phyloP scores from a whole-genome alignment of 2,888 invertebrate species.

The Rhamphomyia laevipes region DNA sequence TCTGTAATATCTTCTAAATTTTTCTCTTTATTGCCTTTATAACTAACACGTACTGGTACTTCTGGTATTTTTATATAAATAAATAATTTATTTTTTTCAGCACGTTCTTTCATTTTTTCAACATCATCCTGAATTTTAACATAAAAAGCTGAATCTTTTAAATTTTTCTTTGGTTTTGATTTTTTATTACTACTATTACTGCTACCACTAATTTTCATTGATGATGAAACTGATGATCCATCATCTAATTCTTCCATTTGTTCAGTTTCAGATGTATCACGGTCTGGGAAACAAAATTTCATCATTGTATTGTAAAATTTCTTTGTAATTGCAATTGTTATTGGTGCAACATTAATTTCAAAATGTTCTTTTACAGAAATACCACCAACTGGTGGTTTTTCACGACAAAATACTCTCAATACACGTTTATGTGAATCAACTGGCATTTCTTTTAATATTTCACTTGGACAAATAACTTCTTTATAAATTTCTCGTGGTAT shows the following conservation, averaged over 20 bases:
- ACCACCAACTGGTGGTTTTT: constrained; percentile 95
- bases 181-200: constrained; percentile 16
- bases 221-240: constrained; percentile 40
- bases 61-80: constrained; percentile 98
- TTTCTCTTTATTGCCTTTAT: constrained; percentile 97
- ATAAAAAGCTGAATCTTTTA: constrained; percentile 80
- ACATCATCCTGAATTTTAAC: constrained; percentile 89
- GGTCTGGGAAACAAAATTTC: constrained; percentile 94
- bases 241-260: constrained; percentile 50
- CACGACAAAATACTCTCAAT: constrained; percentile 86
- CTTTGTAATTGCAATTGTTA: constrained; percentile 84
- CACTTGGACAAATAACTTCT: constrained; percentile 70
- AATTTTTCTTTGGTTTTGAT: constrained; percentile 41
- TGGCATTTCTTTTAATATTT: constrained; percentile 73
- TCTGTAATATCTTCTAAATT: constrained; percentile 93
- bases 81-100: constrained; percentile 96
- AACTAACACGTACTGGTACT: constrained; percentile 85
- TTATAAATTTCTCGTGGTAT: constrained; percentile 89
- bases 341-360: constrained; percentile 93
- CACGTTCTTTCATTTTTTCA: constrained; percentile 80
- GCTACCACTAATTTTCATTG: constrained; percentile 26
- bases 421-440: constrained; percentile 80
- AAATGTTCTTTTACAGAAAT: constrained; percentile 98
- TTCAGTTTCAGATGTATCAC: constrained; percentile 65
- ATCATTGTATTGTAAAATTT: constrained; percentile 96